Conservation (phyloP, 2,113 vertebrate species). For the Caracal caracal region DNA sequence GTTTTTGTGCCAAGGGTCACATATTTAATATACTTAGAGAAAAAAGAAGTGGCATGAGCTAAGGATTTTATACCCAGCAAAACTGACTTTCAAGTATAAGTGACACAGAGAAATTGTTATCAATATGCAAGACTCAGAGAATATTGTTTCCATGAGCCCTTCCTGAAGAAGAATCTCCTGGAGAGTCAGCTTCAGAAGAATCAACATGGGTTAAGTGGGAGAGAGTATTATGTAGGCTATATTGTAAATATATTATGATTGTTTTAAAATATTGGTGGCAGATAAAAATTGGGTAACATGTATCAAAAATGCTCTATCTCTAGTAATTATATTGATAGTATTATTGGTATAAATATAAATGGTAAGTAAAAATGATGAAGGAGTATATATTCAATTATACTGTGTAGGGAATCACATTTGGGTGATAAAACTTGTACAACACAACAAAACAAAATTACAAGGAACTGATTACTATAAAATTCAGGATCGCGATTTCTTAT, state of each 20-base stretch:
- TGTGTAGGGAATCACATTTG: background rate
- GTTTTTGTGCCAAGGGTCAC: too few relatives aligned
- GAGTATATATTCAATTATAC: background rate
- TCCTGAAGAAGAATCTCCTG: background rate
- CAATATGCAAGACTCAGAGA: background rate
- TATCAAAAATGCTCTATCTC: background rate
- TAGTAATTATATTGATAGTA: background rate
- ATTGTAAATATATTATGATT: background rate
- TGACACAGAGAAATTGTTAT: background rate
- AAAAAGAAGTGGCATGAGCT: background rate
- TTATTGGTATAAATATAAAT: constrained; percentile 2
- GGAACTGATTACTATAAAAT: background rate
- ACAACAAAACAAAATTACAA: background rate
- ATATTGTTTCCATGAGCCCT: background rate
- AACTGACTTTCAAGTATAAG: background rate
- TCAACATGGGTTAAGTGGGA: background rate
- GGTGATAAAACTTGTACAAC: background rate
- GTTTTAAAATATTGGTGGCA: background rate
- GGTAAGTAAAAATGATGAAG: background rate
- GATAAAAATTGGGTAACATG: background rate
- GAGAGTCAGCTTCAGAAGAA: background rate
- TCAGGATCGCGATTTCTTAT: background rate
- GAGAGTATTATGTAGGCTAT: background rate
- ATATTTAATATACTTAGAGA: background rate
- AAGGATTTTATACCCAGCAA: background rate